Evolutionary conservation across 2,888 invertebrate species (phyloP), one percentile per base, ranked within the genome.

Genomic region (Aporophyla lueneburgensis): DNA sequence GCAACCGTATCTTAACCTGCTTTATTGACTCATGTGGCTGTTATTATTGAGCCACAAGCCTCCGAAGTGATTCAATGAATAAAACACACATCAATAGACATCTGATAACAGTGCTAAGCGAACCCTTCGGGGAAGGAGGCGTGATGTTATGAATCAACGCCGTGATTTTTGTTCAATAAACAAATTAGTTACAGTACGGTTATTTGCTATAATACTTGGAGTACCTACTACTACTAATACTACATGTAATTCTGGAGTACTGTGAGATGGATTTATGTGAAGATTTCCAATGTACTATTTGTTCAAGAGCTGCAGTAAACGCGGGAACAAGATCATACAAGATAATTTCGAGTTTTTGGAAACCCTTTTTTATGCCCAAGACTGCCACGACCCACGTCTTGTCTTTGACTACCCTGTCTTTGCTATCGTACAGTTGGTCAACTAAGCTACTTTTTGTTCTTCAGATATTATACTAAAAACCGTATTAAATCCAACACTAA

Each of bases 61-160:
- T 33, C 33, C 33, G n/a, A 85, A 93, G 95, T 92, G 74, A 21
- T 12, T 43, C 7, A 46, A 65, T 24, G 0, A 46, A 46, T 63
- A 33, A 63, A n/a, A 62, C 6, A 62, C 24, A 24, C 56, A 16
- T 24, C 14, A 19, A 59, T 10, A 27, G 19, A 58, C 5, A 6
- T 16, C 54, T 56, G n/a, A 12, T 59, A 10, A 9, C 19, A 33
- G 33, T 33, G 33, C 33, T 33, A 33, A 33, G 33, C 6, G 33
- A 9, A 16, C 9, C 16, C 21, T 19, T 7, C 4, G 40, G n/a
- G 6, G 10, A n/a, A 67, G 0, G 16, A 56, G n/a, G 19, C 19
- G n/a, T 40, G 16, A 19, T 16, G 10, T 40, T 33, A n/a, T 46
- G 3, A 12, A 46, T 46, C 43, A 46, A 46, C 43, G 43, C 10